Conservation (phyloP, 1,140 invertebrate species). For the Acromyrmex echinatior region DNA sequence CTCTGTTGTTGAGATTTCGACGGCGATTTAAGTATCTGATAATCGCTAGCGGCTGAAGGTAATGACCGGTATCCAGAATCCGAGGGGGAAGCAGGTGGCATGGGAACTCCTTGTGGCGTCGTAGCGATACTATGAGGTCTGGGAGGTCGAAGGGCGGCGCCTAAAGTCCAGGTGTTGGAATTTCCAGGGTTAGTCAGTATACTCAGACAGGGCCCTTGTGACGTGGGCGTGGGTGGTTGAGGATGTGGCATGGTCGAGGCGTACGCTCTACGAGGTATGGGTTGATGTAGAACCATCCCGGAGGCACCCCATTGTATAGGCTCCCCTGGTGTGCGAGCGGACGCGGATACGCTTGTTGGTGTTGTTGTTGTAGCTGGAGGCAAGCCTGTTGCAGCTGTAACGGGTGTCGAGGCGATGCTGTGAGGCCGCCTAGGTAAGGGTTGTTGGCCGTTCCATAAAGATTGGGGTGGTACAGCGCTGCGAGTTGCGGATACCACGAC, state of each 20-base stretch:
- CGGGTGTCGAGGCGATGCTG: slow-evolving; percentile 85
- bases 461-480: slow-evolving; percentile 82
- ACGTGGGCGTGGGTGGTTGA: slow-evolving; percentile 85
- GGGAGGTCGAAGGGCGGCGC: slow-evolving; percentile 70
- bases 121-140: slow-evolving; percentile 85
- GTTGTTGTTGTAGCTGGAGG: slow-evolving; percentile 78
- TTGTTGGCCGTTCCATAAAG: slow-evolving; percentile 85
- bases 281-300: slow-evolving; percentile 83
- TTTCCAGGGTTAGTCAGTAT: slow-evolving; percentile 77
- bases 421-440: slow-evolving; percentile 82
- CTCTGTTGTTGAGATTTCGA: slow-evolving; percentile 78
- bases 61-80: slow-evolving; percentile 87
- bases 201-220: slow-evolving; percentile 79
- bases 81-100: slow-evolving; percentile 84
- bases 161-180: slow-evolving; percentile 84
- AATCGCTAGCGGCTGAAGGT: slow-evolving; percentile 88
- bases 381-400: slow-evolving; percentile 72
- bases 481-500: slow-evolving; percentile 77
- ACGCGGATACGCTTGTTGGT: slow-evolving; percentile 72
- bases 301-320: slow-evolving; percentile 82
- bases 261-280: slow-evolving; percentile 82
- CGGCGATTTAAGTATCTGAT: slow-evolving; percentile 88
- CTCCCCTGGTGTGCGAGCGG: slow-evolving; percentile 79
- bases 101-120: slow-evolving; percentile 76
- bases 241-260: slow-evolving; percentile 85